Evolutionary conservation across 2,113 vertebrate species (phyloP).

Genomic region (Seriola quinqueradiata): DNA sequence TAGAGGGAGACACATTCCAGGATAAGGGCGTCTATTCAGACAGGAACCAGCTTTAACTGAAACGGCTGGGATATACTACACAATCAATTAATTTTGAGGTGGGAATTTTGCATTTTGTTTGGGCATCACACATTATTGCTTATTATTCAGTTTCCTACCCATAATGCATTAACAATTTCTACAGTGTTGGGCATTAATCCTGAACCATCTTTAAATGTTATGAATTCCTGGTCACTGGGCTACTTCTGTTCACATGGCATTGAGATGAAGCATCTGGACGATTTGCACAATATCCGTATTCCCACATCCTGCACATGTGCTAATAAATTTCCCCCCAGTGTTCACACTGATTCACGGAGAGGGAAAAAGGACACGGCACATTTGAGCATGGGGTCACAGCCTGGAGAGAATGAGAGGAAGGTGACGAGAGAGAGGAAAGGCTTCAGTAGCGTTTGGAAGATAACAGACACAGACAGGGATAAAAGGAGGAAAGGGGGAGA

Average conservation of each 20-base stretch:
- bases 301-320: slow-evolving; percentile 41
- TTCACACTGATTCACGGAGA: neutral
- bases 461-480: slow-evolving; percentile 4
- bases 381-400: slow-evolving; percentile 54
- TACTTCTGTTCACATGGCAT: slow-evolving; percentile 34
- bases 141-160: neutral
- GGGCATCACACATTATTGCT: neutral
- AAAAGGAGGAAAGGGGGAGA: neutral
- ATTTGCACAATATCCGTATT: slow-evolving; percentile 24
- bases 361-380: slow-evolving; percentile 29
- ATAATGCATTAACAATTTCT: neutral
- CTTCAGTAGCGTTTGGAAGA: slow-evolving; percentile 21
- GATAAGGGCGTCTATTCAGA: neutral
- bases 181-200: neutral
- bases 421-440: slow-evolving; percentile 4
- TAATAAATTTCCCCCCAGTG: slow-evolving; percentile 1
- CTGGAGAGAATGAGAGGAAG: slow-evolving; percentile 32
- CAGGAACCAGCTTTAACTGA: too few species aligned
- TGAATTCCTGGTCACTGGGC: slow-evolving; percentile 15
- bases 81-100: too few species aligned
- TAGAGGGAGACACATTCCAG: slow-evolving; percentile 36
- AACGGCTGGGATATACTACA: too few species aligned
- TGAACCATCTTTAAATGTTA: slow-evolving; percentile 22
- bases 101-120: neutral
- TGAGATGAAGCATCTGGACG: slow-evolving; percentile 33